Evolutionary conservation across 2,797 vertebrate genomes (phyloP).

Genomic region (Notamacropus eugenii): DNA sequence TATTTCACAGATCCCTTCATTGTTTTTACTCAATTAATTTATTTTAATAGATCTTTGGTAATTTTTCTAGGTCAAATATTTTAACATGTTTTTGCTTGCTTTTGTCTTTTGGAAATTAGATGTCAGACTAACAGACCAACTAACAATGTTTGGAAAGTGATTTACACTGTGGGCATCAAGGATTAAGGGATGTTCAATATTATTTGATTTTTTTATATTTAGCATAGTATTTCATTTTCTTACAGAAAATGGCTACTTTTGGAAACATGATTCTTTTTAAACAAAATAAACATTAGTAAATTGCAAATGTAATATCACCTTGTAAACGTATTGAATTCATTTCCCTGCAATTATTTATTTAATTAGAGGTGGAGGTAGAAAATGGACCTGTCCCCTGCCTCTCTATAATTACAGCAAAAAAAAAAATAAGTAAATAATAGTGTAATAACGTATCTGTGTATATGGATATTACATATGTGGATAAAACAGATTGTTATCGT

Average conservation of each 20-base stretch:
- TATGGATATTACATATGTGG: neutral
- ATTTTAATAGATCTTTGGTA: neutral
- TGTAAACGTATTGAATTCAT: neutral
- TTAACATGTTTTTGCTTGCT: neutral
- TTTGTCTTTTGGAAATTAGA: neutral
- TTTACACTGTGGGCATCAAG: neutral
- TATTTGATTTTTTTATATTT: neutral
- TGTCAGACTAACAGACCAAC: neutral
- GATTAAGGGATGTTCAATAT: neutral
- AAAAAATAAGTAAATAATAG: conserved; percentile 6
- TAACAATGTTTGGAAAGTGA: neutral
- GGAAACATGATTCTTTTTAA: neutral
- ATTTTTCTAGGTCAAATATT: neutral
- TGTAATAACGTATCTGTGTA: neutral
- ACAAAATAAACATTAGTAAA: conserved; percentile 12
- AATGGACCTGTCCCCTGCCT: neutral
- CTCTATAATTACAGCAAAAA: conserved; percentile 1
- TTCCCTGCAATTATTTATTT: neutral
- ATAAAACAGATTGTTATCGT: neutral
- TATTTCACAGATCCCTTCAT: neutral
- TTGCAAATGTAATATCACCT: neutral
- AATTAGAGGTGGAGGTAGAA: neutral
- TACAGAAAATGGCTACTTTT: neutral
- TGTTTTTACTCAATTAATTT: neutral
- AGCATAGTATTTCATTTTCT: neutral